Base-by-base conservation (phyloP, 2,113 vertebrate genomes). In the Mormyrus lacerda region DNA sequence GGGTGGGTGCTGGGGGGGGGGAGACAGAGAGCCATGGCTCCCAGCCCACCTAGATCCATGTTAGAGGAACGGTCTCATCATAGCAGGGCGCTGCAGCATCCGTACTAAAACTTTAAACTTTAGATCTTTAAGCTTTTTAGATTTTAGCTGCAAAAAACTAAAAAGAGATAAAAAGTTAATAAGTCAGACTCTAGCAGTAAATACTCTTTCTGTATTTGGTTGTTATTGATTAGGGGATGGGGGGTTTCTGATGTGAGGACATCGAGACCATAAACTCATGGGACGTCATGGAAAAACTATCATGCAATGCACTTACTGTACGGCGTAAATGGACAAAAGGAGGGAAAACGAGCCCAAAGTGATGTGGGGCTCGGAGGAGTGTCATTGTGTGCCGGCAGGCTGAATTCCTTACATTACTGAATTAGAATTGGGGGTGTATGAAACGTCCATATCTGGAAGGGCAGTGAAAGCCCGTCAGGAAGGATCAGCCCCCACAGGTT, bases 21-120 rank as follows among this genome's bases (percentile, higher is more conserved):
- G 55, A 1, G 31, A 10, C 94, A 96, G 96, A 97, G 97, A 96
- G 95, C 93, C 94, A 94, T 95, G 96, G 94, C 95, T 96, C 95
- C 95, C 94, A 94, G 93, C 93, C 93, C 94, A 94, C 96, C 95
- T 95, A 92, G 94, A 93, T 93, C 88, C 15, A 89, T 89, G 93
- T 96, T 98, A 48, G 47, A 48, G 47, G 47, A 48, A 48, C 0
- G 1, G 47, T 98, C 98, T 98, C 97, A 96, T 94, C 94, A 94
- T 92, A 91, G 94, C 93, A 91, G 95, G 96, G 96, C 10, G 0
- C 47, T 10, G 21, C 39, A 84, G 21, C 39, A 84, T 42, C 39
- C 53, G 11, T 1, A 55, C 53, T 55, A 79, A 35, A 93, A 93
- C 93, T 95, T 95, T 93, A 92, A 93, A n/a, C n/a, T n/a, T n/a